Evolutionary conservation across 2,113 vertebrate species (phyloP).

Genomic region (Pangasianodon hypophthalmus): DNA sequence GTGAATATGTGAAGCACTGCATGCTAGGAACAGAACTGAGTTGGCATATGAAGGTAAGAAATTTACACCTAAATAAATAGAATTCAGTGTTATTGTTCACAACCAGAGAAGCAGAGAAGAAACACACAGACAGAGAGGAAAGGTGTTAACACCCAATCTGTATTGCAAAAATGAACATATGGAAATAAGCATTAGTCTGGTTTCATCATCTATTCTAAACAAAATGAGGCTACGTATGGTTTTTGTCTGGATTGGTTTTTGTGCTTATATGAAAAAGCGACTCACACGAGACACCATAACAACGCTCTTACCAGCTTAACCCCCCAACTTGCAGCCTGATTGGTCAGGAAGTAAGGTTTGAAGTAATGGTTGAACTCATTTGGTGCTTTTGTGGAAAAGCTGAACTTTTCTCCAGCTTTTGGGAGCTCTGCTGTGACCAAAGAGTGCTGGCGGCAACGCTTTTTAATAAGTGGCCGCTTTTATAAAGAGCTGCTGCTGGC

Average conservation of each 20-base stretch:
- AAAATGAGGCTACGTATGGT: not conserved
- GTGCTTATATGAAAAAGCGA: too few species aligned
- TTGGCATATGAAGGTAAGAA: not conserved
- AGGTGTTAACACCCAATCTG: not conserved
- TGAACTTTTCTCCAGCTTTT: not conserved
- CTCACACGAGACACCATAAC: too few species aligned
- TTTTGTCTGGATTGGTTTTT: too few species aligned
- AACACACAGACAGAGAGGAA: not conserved
- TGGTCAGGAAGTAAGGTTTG: not conserved
- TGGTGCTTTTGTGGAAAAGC: not conserved
- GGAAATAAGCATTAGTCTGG: not conserved
- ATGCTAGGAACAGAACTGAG: not conserved
- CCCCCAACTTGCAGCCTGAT: too few species aligned
- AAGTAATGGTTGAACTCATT: not conserved
- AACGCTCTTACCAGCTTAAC: not conserved
- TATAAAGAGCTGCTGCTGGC: not conserved
- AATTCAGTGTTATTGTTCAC: not conserved
- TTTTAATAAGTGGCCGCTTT: not conserved
- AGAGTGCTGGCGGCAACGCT: not conserved
- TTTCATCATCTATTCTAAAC: not conserved
- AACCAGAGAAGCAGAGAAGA: not conserved
- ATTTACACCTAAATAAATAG: slow-evolving; percentile 26
- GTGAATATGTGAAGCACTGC: not conserved
- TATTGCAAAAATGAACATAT: not conserved
- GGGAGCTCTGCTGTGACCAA: not conserved